These are phyloP conservation scores for Typhlomys cinereus DNA, from an alignment of 2,113 vertebrate genomes.

Conservation along the genomic window DNA sequence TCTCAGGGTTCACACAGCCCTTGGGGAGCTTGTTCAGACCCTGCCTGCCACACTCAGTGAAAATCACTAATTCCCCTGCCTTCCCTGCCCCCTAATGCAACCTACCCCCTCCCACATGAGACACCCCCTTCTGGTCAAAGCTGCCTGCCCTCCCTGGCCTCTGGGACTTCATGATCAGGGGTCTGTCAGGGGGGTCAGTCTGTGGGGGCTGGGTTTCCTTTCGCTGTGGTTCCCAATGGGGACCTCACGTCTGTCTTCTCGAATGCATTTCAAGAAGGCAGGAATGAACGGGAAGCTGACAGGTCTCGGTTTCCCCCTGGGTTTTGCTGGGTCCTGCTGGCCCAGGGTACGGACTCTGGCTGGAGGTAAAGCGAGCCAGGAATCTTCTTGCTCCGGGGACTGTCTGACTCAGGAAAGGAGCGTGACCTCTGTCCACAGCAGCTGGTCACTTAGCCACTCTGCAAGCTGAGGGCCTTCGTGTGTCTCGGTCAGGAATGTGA, in stretches of 20 bases:
- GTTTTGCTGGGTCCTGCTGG: not conserved
- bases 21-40: not conserved
- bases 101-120: too few relatives aligned
- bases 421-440: not conserved
- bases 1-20: not conserved
- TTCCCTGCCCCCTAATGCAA: not conserved
- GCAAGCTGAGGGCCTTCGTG: not conserved
- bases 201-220: not conserved
- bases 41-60: not conserved
- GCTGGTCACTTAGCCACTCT: not conserved
- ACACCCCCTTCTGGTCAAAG: not conserved
- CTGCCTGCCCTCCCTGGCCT: not conserved
- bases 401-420: not conserved
- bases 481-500: not conserved
- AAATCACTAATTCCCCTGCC: not conserved
- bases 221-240: not conserved
- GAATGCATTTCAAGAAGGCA: not conserved
- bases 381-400: not conserved
- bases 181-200: not conserved
- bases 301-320: not conserved
- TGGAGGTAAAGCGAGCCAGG: not conserved
- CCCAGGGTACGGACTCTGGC: not conserved
- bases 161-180: not conserved
- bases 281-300: not conserved
- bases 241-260: not conserved